Conservation (phyloP, 2,797 vertebrate genomes). For the Onychomys torridus region DNA sequence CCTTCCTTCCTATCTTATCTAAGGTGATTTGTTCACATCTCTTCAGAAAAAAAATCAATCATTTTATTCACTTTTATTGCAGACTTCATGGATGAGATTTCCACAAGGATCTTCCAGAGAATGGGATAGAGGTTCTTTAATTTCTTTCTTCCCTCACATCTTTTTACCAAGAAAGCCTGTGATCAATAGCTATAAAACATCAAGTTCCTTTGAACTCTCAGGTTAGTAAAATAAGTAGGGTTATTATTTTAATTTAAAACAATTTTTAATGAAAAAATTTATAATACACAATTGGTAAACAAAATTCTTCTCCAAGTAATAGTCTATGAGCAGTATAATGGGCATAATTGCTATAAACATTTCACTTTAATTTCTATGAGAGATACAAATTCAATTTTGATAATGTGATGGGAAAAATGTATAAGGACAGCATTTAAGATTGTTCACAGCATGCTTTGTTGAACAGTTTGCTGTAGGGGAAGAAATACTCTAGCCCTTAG, state of each 20-base stretch:
- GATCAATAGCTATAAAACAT: neutral
- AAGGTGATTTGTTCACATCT: neutral
- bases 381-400: slow-evolving; percentile 25
- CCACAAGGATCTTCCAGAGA: neutral
- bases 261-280: neutral
- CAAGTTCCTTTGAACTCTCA: neutral
- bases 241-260: slow-evolving; percentile 41
- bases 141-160: neutral
- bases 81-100: neutral
- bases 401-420: neutral
- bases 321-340: slow-evolving; percentile 17
- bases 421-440: neutral
- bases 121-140: neutral
- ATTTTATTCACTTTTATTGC: neutral
- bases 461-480: neutral
- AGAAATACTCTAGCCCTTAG: neutral
- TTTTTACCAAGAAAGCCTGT: neutral
- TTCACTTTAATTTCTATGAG: slow-evolving; percentile 38
- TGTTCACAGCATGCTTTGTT: neutral
- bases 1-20: neutral
- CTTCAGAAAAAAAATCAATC: neutral
- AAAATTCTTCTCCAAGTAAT: neutral
- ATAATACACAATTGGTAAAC: neutral
- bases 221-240: neutral
- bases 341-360: neutral